Evolutionary conservation across 2,797 vertebrate species (phyloP).

Genomic region (Chromobotia macracanthus): DNA sequence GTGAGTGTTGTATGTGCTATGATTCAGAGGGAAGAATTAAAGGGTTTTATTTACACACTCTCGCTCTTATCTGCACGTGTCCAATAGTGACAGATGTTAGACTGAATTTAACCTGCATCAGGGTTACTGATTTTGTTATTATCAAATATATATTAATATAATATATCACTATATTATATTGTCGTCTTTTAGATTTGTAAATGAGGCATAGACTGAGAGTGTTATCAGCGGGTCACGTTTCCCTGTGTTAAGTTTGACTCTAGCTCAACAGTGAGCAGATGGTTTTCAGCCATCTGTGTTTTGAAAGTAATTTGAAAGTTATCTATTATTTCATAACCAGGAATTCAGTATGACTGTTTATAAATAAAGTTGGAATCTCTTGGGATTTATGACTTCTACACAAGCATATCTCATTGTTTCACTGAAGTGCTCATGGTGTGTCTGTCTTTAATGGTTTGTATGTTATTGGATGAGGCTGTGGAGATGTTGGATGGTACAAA

Average conservation of each 20-base stretch:
- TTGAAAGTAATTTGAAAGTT: too few relatives aligned
- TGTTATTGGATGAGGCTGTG: background rate
- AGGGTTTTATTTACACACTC: background rate
- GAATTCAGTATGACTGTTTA: background rate
- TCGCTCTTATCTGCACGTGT: background rate
- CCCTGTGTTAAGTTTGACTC: background rate
- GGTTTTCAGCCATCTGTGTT: too few relatives aligned
- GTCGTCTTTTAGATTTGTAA: background rate
- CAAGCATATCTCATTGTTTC: background rate
- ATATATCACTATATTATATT: too few relatives aligned
- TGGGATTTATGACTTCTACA: background rate
- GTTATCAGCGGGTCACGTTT: slow-evolving; percentile 3
- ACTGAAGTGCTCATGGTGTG: background rate
- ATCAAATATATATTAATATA: too few relatives aligned
- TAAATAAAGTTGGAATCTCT: background rate
- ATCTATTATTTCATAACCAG: too few relatives aligned
- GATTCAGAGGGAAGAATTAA: slow-evolving; percentile 15
- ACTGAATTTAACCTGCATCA: background rate
- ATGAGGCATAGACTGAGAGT: slow-evolving; percentile 5
- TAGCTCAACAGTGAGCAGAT: too few relatives aligned
- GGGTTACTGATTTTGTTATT: slow-evolving; percentile 1
- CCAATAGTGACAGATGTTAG: background rate
- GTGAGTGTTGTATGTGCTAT: background rate
- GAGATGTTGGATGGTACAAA: background rate
- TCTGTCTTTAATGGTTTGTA: background rate